These are phyloP conservation scores for Odocoileus virginianus DNA, from an alignment of 2,113 vertebrate genomes.

Conservation along the genomic window DNA sequence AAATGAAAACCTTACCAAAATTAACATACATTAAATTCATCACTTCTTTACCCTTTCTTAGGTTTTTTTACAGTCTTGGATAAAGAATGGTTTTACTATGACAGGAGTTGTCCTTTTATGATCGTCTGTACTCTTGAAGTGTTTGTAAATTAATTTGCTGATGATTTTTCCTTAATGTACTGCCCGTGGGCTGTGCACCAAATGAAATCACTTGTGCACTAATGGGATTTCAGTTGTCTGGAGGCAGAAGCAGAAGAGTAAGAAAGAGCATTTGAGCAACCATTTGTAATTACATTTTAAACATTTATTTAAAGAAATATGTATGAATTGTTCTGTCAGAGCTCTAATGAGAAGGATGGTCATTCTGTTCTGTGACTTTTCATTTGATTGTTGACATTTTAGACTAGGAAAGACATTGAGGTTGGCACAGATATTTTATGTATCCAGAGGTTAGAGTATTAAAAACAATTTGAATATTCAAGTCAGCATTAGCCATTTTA, in stretches of 20 bases:
- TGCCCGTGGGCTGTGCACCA: slow-evolving; percentile 37
- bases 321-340: slow-evolving; percentile 8
- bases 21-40: background rate
- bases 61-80: background rate
- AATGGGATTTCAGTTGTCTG: slow-evolving; percentile 59
- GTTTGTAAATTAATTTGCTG: slow-evolving; percentile 72
- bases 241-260: slow-evolving; percentile 28
- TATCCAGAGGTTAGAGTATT: background rate
- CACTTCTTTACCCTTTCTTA: background rate
- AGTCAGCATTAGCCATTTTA: slow-evolving; percentile 29
- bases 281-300: slow-evolving; percentile 57
- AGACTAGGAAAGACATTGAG: background rate
- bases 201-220: slow-evolving; percentile 61
- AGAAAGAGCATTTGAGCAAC: slow-evolving; percentile 40
- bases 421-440: background rate
- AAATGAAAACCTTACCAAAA: background rate
- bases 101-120: background rate
- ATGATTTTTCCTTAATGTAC: slow-evolving; percentile 66
- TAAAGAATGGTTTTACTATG: background rate
- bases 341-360: background rate
- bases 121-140: slow-evolving; percentile 33
- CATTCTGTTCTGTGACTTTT: background rate
- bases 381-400: slow-evolving; percentile 1
- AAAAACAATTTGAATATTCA: slow-evolving; percentile 22
- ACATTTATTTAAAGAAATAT: slow-evolving; percentile 58